Evolutionary conservation across 1,140 invertebrate species (phyloP).

Genomic region (Homarus americanus): DNA sequence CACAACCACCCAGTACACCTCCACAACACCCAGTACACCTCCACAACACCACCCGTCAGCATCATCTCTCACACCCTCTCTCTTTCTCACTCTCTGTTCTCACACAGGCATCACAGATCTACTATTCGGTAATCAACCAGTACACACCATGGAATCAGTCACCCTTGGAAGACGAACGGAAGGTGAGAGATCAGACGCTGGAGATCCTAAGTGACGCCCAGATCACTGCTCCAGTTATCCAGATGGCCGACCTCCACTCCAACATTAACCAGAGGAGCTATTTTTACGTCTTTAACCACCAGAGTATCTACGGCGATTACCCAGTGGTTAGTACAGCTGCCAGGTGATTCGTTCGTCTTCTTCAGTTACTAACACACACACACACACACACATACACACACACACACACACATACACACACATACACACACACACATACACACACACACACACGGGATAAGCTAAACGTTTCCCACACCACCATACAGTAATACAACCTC

Average conservation of each 20-base stretch:
- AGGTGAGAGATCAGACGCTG: conserved; percentile 89
- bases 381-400: too few species aligned
- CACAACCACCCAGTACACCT: background rate
- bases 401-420: too few species aligned
- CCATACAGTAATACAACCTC: too few species aligned
- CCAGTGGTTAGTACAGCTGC: conserved; percentile 86
- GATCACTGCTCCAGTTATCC: conserved; percentile 93
- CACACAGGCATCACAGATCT: conserved; percentile 53
- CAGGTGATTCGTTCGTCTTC: too few species aligned
- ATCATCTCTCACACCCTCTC: background rate
- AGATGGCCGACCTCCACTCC: conserved; percentile 95
- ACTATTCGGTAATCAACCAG: conserved; percentile 48
- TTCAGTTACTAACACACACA: too few species aligned
- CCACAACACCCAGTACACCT: background rate
- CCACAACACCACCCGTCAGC: background rate
- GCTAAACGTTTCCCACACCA: too few species aligned
- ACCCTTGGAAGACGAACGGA: conserved; percentile 80
- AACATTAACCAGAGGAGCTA: conserved; percentile 82
- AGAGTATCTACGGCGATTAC: conserved; percentile 93
- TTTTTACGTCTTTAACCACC: conserved; percentile 96
- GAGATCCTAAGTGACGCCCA: conserved; percentile 95
- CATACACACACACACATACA: too few species aligned
- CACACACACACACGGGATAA: too few species aligned
- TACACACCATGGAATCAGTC: conserved; percentile 44
- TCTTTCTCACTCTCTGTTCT: background rate